Evolutionary conservation across 2,113 vertebrate genomes (phyloP), one percentile per base, ranked within the genome.

Genomic region (Ailurus styani): DNA sequence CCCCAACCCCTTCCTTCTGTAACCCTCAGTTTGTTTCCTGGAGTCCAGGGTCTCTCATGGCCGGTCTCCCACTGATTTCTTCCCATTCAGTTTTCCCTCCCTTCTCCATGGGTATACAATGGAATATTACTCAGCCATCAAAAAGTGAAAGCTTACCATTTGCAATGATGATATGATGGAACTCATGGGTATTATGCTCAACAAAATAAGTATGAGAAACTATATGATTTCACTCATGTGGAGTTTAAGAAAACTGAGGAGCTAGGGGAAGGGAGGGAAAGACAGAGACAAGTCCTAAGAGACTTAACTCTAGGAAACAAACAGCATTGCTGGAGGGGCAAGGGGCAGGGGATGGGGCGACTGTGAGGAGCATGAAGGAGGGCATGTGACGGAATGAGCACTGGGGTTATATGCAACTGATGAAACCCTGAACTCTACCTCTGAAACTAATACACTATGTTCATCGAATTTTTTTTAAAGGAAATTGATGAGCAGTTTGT

Each of bases 361-460:
- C 31, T 17, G 31, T 7, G 29, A 68, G n/a, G 34, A n/a, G 3
- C 7, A 37, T 37, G 34, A 20, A 37, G 66, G 18, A 21, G 66
- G 66, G 34, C 34, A 21, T 2, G 0, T 21, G 34, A 68, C 0
- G 1, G 3, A n/a, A 68, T 20, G 34, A 68, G 66, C 8, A 10
- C 34, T 68, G 34, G 34, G 34, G 17, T 68, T 68, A 18, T 9
- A n/a, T n/a, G 34, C 7, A 20, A n/a, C 66, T n/a, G 66, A n/a
- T 34, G 34, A 18, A 18, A n/a, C 34, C 8, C 34, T n/a, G 17
- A 68, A 20, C 3, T 66, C 64, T 10, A n/a, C 66, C 17, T n/a
- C 66, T n/a, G 66, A n/a, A 68, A 66, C 31, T 17, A 15, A 20
- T 68, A 5, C 7, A n/a, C 34, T 68, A 34, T 62, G 60, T n/a